Evolutionary conservation across 2,113 vertebrate species (phyloP).

Genomic region (Bos indicus): DNA sequence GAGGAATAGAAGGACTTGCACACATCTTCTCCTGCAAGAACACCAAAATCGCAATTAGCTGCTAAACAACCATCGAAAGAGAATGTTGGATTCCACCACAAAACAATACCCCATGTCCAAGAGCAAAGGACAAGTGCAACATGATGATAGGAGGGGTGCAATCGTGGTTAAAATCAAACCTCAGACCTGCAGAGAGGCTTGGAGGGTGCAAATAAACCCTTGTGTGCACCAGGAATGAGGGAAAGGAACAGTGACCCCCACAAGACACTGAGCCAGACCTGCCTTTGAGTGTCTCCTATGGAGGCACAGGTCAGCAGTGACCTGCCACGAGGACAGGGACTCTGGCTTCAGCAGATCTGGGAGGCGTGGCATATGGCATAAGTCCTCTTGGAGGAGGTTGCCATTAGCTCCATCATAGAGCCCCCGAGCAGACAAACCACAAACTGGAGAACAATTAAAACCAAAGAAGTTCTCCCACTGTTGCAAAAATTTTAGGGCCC

Average conservation of each 20-base stretch:
- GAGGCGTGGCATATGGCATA: not conserved
- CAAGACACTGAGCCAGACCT: not conserved
- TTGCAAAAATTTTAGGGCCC: not conserved
- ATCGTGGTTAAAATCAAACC: not conserved
- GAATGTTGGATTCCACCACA: not conserved
- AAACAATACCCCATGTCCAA: not conserved
- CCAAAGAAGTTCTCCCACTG: not conserved
- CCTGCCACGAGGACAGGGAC: not conserved
- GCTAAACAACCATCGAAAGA: not conserved
- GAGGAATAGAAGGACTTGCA: not conserved
- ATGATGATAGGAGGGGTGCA: not conserved
- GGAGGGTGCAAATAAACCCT: not conserved
- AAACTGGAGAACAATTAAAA: not conserved
- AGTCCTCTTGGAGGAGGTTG: not conserved
- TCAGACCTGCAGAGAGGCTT: not conserved
- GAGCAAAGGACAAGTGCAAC: not conserved
- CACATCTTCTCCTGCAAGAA: not conserved
- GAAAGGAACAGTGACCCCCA: not conserved
- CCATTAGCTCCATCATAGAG: not conserved
- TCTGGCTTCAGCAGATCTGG: not conserved
- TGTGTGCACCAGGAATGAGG: not conserved
- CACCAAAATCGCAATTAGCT: not conserved
- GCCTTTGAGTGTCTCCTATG: not conserved
- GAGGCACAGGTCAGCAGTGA: not conserved
- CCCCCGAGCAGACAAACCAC: not conserved